Conservation (phyloP, 2,797 vertebrate species). For the Melanotaenia parkinsoni region DNA sequence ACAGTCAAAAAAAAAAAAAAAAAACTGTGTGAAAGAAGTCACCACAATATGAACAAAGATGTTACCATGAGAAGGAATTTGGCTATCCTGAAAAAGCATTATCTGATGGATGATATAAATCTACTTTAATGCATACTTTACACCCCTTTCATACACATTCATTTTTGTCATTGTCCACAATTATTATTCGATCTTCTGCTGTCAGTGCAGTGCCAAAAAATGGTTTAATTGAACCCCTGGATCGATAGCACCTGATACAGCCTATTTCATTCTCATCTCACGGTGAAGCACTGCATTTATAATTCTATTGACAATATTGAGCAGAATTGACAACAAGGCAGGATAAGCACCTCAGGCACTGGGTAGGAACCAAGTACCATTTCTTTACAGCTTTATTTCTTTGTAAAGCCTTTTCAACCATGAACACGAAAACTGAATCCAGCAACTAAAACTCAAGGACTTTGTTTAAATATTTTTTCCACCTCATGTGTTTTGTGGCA, state of each 20-base stretch:
- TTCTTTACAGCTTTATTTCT: constrained; percentile 59
- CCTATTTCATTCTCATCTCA: constrained; percentile 64
- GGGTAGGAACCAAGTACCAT: constrained; percentile 49
- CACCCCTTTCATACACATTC: constrained; percentile 46
- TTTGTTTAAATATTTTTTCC: constrained; percentile 31
- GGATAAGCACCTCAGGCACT: constrained; percentile 61
- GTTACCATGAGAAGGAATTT: constrained; percentile 36
- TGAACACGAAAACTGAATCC: constrained; percentile 45
- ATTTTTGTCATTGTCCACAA: constrained; percentile 67
- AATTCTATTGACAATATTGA: constrained; percentile 76
- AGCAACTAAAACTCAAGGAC: constrained; percentile 16
- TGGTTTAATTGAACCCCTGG: constrained; percentile 71
- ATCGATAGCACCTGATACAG: constrained; percentile 76
- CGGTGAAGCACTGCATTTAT: constrained; percentile 65
- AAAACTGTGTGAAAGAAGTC: constrained; percentile 20
- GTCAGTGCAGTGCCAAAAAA: constrained; percentile 71
- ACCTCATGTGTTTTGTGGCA: constrained; percentile 4
- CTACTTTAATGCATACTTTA: constrained; percentile 64
- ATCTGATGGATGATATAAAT: constrained; percentile 64
- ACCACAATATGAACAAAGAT: constrained; percentile 17
- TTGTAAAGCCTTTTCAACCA: constrained; percentile 56
- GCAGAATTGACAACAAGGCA: constrained; percentile 63
- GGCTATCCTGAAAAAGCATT: constrained; percentile 35
- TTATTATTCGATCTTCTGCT: constrained; percentile 73
- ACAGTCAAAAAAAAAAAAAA: constrained; percentile 13